These are phyloP conservation scores for Crocodylus rhombifer DNA, from an alignment of 2,797 vertebrate species.

Conservation along the genomic window DNA sequence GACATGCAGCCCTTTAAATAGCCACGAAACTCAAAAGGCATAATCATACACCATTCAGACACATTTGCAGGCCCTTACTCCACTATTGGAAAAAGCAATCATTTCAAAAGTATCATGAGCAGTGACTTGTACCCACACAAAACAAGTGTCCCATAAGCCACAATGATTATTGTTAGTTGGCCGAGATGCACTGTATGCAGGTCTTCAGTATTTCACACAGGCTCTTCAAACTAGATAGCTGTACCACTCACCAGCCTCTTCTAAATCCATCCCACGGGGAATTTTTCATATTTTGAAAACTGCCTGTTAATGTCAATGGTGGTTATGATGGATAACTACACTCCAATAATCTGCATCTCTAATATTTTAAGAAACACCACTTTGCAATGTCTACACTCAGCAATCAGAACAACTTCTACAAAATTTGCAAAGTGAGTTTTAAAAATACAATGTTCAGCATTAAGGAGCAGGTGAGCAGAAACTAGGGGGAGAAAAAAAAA, in stretches of 20 bases:
- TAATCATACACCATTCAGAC: background rate
- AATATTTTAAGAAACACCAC: background rate
- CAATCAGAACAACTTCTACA: background rate
- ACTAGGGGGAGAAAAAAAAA: background rate
- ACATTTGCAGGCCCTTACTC: background rate
- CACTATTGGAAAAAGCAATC: background rate
- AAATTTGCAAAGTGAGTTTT: background rate
- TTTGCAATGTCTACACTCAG: background rate
- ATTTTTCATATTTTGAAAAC: background rate
- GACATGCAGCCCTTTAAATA: background rate
- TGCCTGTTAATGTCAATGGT: background rate
- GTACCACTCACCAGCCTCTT: background rate
- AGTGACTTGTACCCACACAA: too few species aligned
- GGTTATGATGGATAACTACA: background rate
- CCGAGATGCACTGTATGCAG: background rate
- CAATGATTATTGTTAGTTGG: background rate
- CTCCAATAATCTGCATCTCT: background rate
- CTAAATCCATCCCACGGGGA: background rate
- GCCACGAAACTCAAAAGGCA: background rate
- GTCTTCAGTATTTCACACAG: background rate
- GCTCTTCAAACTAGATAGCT: background rate
- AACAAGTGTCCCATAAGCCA: background rate
- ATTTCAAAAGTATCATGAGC: background rate
- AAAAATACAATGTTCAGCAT: background rate
- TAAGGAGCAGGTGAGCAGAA: background rate